Evolutionary conservation across 2,888 invertebrate genomes (phyloP).

Genomic region (Melolontha melolontha): DNA sequence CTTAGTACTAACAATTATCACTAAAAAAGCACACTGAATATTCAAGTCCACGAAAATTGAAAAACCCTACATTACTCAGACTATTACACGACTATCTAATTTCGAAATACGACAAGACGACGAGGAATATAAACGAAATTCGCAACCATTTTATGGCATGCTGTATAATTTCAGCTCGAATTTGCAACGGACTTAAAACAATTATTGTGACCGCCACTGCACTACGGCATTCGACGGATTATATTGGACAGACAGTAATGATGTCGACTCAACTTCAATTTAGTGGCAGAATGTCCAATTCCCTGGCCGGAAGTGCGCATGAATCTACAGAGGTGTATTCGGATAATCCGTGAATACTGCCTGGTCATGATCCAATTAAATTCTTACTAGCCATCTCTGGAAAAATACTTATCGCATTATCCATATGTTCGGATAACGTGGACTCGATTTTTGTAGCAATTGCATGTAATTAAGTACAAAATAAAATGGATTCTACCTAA

Average conservation of each 20-base stretch:
- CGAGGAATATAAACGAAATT: constrained; percentile 4
- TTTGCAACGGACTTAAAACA: constrained; percentile 14
- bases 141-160: constrained; percentile 1
- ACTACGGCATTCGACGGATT: not conserved
- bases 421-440: not conserved
- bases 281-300: constrained; percentile 15
- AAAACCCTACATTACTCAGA: too few relatives aligned
- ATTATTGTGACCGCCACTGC: not conserved
- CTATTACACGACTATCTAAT: too few relatives aligned
- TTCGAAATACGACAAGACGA: not conserved
- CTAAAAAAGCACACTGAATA: too few relatives aligned
- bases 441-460: constrained; percentile 3
- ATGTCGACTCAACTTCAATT: constrained; percentile 21
- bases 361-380: constrained; percentile 7
- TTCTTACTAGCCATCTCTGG: not conserved
- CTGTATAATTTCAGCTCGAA: constrained; percentile 10
- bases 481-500: not conserved
- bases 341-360: constrained; percentile 10
- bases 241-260: constrained; percentile 15
- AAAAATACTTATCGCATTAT: not conserved
- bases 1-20: too few relatives aligned
- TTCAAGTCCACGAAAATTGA: too few relatives aligned
- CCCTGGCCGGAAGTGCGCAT: constrained; percentile 4
- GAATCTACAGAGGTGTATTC: constrained; percentile 8
- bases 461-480: not conserved